Percentiles rank a stretch among this genome's conserved stretches.
Evolutionary conservation across 2,113 vertebrate species (phyloP).

Genomic region (Pteronura brasiliensis): DNA sequence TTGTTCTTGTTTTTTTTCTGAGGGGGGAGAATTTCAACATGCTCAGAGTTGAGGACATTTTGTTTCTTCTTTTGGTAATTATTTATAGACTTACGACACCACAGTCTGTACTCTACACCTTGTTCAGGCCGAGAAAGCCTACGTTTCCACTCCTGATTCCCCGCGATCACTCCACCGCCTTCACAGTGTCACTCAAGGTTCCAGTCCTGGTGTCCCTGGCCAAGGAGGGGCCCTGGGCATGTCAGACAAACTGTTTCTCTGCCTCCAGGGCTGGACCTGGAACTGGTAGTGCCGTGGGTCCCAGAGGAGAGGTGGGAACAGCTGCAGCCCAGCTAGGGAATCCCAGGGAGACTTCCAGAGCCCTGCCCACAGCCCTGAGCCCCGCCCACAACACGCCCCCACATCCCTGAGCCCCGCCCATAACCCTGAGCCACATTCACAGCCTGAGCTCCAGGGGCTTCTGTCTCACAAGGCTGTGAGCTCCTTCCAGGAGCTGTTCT

Average conservation of each 20-base stretch:
- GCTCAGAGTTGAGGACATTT: neutral
- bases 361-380: fast-evolving
- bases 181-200: too few species aligned
- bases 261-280: neutral
- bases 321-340: fast-evolving
- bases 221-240: neutral
- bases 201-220: neutral
- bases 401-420: neutral
- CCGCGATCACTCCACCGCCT: neutral
- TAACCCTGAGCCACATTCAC: neutral
- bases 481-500: neutral
- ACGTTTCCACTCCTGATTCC: too few species aligned
- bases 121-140: neutral
- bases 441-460: neutral
- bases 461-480: neutral
- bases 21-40: neutral
- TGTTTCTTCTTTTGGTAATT: neutral
- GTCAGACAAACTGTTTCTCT: neutral
- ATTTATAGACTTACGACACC: neutral
- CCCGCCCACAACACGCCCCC: neutral
- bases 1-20: neutral
- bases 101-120: neutral
- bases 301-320: fast-evolving
- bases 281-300: fast-evolving
- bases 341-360: fast-evolving